A percentile compares a stretch with the other conserved stretches of the same genome.
phyloP scores from a whole-genome alignment of 2,797 vertebrate species.

The Urophycis tenuis region DNA sequence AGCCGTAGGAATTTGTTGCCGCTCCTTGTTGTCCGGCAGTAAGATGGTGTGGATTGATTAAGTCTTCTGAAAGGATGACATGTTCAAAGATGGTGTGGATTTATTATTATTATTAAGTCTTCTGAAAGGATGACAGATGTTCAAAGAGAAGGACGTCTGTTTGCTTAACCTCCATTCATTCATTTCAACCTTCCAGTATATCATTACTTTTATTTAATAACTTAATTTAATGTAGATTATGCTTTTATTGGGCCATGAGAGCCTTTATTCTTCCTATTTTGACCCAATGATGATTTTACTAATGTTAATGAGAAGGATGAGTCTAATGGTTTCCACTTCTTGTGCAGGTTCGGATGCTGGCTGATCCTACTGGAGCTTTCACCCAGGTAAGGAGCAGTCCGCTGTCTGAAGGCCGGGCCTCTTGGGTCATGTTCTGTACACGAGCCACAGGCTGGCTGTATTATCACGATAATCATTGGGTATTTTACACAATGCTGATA shows the following conservation, averaged over 20 bases:
- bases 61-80: background rate
- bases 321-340: slow-evolving; percentile 9
- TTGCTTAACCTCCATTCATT: background rate
- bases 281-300: background rate
- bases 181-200: background rate
- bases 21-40: background rate
- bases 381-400: slow-evolving; percentile 69
- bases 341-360: slow-evolving; percentile 80
- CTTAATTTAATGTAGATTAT: background rate
- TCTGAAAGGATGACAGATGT: too few relatives aligned
- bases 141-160: background rate
- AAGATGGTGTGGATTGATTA: background rate
- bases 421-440: too few relatives aligned
- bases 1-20: background rate
- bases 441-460: background rate
- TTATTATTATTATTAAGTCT: too few relatives aligned
- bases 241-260: background rate
- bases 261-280: background rate
- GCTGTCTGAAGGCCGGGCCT: background rate
- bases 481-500: too few relatives aligned
- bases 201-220: background rate
- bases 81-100: too few relatives aligned
- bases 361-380: slow-evolving; percentile 83
- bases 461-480: too few relatives aligned
- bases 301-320: background rate